Percentiles rank a stretch among this genome's conserved stretches.
phyloP scores from a whole-genome alignment of 1,140 invertebrate species.

The Cyclargus thomasi region DNA sequence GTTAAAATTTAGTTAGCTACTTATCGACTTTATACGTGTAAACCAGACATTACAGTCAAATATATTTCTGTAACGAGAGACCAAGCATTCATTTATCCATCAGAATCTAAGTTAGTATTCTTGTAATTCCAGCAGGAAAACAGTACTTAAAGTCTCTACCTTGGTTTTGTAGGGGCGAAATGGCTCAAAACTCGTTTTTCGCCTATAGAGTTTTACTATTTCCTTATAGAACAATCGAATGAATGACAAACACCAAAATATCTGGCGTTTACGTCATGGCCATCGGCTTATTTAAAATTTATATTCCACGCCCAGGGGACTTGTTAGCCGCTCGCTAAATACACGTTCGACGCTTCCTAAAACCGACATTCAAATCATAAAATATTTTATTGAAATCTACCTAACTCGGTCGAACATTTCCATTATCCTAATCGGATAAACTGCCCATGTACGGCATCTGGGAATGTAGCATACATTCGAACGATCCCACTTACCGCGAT shows the following conservation, averaged over 20 bases:
- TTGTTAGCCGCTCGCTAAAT: neutral
- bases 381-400: neutral
- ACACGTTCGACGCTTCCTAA: neutral
- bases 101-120: too few species aligned
- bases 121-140: too few species aligned
- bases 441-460: neutral
- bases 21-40: too few species aligned
- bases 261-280: constrained; percentile 10
- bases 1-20: too few species aligned
- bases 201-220: neutral
- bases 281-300: constrained; percentile 10
- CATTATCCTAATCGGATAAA: neutral
- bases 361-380: neutral
- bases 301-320: neutral
- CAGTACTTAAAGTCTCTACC: too few species aligned
- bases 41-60: too few species aligned
- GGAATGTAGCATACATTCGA: neutral
- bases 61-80: too few species aligned
- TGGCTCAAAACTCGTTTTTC: too few species aligned
- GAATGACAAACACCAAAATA: constrained; percentile 8
- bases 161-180: neutral
- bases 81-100: too few species aligned
- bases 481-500: neutral
- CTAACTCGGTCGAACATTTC: neutral
- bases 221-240: neutral